Evolutionary conservation across 2,797 vertebrate species (phyloP).

Genomic region (Spondyliosoma cantharus): DNA sequence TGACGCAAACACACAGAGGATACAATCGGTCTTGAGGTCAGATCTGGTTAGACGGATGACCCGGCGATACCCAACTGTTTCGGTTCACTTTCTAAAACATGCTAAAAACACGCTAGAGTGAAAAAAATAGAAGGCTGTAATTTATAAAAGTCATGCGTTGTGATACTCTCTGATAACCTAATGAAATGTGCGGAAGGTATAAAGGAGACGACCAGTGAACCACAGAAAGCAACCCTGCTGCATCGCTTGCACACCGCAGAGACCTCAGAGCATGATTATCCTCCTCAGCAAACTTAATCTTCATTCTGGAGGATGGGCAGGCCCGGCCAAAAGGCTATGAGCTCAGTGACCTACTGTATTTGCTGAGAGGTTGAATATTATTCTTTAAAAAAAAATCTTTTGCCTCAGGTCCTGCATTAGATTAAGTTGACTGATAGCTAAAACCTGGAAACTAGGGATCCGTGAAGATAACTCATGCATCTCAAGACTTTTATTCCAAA

Average conservation of each 20-base stretch:
- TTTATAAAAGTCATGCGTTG: conserved; percentile 38
- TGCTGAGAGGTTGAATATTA: conserved; percentile 67
- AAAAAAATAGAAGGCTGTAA: conserved; percentile 23
- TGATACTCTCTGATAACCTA: conserved; percentile 42
- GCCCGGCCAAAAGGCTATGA: conserved; percentile 62
- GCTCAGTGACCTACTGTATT: conserved; percentile 73
- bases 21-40: conserved; percentile 60
- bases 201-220: conserved; percentile 51
- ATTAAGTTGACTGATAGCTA: conserved; percentile 72
- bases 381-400: conserved; percentile 64
- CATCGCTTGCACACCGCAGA: conserved; percentile 71
- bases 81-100: conserved; percentile 26
- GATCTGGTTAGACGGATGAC: conserved; percentile 39
- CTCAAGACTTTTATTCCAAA: conserved; percentile 11
- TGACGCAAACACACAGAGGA: conserved; percentile 67
- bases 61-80: conserved; percentile 6
- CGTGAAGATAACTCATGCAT: conserved; percentile 36
- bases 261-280: conserved; percentile 73
- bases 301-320: conserved; percentile 68
- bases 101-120: not conserved
- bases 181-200: conserved; percentile 51
- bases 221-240: conserved; percentile 51
- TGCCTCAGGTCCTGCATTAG: conserved; percentile 70
- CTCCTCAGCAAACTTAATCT: conserved; percentile 78
- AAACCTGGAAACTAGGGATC: conserved; percentile 52